These are phyloP conservation scores for Cyprinodon brontotheroides DNA, from an alignment of 2,113 vertebrate species.

Conservation along the genomic window DNA sequence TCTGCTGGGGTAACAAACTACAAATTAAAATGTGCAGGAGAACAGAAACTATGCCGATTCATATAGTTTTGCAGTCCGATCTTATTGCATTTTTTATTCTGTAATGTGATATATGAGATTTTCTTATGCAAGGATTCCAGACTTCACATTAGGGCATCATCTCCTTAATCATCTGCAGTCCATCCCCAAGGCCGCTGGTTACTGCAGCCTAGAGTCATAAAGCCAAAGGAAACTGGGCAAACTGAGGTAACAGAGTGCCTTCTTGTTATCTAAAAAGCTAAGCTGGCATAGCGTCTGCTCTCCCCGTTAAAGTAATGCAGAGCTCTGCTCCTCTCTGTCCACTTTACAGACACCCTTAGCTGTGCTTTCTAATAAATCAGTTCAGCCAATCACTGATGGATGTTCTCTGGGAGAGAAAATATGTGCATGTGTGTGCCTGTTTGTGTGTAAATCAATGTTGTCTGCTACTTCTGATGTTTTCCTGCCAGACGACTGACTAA, in stretches of 20 bases:
- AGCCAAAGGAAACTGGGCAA: conserved; percentile 21
- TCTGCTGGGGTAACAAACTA: conserved; percentile 11
- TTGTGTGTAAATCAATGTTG: conserved; percentile 51
- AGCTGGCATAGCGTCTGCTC: conserved; percentile 49
- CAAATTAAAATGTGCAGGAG: conserved; percentile 63
- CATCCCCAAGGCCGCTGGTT: background rate
- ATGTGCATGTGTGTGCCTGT: background rate
- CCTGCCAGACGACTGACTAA: conserved; percentile 38
- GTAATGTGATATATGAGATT: conserved; percentile 5
- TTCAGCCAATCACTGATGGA: conserved; percentile 54
- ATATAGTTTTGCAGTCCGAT: background rate
- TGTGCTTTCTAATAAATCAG: conserved; percentile 50
- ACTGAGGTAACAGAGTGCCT: conserved; percentile 17
- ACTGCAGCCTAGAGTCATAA: conserved; percentile 9
- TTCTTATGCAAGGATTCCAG: conserved; percentile 10
- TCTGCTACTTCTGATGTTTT: conserved; percentile 18
- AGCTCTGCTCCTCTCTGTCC: conserved; percentile 29
- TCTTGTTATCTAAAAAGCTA: conserved; percentile 52
- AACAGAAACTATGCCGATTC: too few relatives aligned
- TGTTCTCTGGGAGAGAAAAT: conserved; percentile 32
- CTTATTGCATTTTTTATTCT: background rate
- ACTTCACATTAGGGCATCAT: background rate
- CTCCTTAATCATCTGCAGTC: conserved; percentile 26
- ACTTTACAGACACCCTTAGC: conserved; percentile 12
- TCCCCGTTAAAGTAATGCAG: conserved; percentile 38